phyloP scores from a whole-genome alignment of 2,797 vertebrate genomes.

The Clarias platycephalus region DNA sequence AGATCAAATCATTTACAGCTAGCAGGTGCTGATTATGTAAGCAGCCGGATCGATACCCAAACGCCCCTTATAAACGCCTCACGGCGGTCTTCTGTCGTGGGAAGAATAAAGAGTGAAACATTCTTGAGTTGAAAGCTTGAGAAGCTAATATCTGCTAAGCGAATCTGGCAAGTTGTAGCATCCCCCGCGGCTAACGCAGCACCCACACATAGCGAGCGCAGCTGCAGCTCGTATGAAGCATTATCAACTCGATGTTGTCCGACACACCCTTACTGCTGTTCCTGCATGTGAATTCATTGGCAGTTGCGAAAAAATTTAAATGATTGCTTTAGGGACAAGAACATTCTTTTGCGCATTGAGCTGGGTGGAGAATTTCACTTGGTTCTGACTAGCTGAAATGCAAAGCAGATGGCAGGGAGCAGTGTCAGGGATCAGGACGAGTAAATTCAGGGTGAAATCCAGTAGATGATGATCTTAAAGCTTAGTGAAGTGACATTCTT shows the following conservation, averaged over 20 bases:
- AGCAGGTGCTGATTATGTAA: slow-evolving; percentile 34
- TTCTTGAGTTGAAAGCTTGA: neutral
- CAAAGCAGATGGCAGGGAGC: slow-evolving; percentile 19
- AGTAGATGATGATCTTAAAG: neutral
- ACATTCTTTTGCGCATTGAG: slow-evolving; percentile 11
- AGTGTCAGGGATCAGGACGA: neutral
- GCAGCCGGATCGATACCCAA: neutral
- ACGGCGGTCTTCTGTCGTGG: slow-evolving; percentile 5
- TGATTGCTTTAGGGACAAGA: neutral
- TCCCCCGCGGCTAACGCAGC: slow-evolving; percentile 28
- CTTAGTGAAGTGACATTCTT: slow-evolving; percentile 3
- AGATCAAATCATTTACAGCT: slow-evolving; percentile 6
- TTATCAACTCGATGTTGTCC: slow-evolving; percentile 14
- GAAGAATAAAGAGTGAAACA: neutral
- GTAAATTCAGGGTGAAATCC: neutral
- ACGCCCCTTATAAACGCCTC: neutral
- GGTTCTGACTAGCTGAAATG: neutral
- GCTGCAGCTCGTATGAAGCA: slow-evolving; percentile 32
- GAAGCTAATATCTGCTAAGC: slow-evolving; percentile 26
- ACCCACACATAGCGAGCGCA: slow-evolving; percentile 27
- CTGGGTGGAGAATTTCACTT: slow-evolving; percentile 24
- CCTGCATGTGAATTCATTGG: neutral
- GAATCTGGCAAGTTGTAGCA: slow-evolving; percentile 24
- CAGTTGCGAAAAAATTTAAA: neutral
- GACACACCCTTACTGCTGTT: neutral